phyloP scores from a whole-genome alignment of 2,113 vertebrate genomes.

The Neomonachus schauinslandi region DNA sequence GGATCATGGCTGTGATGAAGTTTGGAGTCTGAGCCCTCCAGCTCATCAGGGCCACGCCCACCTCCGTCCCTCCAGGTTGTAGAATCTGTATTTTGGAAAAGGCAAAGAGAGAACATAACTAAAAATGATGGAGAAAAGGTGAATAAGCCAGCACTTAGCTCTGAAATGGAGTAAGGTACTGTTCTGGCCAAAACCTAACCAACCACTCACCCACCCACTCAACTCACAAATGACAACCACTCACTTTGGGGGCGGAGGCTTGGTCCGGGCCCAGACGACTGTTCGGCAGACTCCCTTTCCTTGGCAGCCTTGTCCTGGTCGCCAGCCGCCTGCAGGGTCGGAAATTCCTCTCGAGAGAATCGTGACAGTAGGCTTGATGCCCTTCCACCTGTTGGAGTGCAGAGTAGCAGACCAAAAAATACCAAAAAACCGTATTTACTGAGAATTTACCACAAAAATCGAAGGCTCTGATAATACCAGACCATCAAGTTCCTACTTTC shows the following conservation, averaged over 20 bases:
- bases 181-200: background rate
- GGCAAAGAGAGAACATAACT: background rate
- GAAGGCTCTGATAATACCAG: background rate
- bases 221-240: constrained; percentile 59
- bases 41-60: constrained; percentile 90
- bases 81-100: constrained; percentile 87
- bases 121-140: background rate
- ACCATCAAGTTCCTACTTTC: background rate
- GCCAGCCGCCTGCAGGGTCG: constrained; percentile 98
- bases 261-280: constrained; percentile 98
- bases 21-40: constrained; percentile 86
- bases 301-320: constrained; percentile 97
- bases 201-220: background rate
- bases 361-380: constrained; percentile 97
- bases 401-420: background rate
- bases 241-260: constrained; percentile 98
- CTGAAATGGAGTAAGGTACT: background rate
- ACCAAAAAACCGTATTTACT: background rate
- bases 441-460: background rate
- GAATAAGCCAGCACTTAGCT: background rate
- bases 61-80: constrained; percentile 97
- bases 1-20: constrained; percentile 87
- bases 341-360: constrained; percentile 99
- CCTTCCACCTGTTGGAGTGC: constrained; percentile 91
- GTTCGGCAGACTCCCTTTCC: constrained; percentile 97